These are phyloP conservation scores for Telmatochromis brachygnathus DNA, from an alignment of 2,113 vertebrate genomes.

Conservation along the genomic window DNA sequence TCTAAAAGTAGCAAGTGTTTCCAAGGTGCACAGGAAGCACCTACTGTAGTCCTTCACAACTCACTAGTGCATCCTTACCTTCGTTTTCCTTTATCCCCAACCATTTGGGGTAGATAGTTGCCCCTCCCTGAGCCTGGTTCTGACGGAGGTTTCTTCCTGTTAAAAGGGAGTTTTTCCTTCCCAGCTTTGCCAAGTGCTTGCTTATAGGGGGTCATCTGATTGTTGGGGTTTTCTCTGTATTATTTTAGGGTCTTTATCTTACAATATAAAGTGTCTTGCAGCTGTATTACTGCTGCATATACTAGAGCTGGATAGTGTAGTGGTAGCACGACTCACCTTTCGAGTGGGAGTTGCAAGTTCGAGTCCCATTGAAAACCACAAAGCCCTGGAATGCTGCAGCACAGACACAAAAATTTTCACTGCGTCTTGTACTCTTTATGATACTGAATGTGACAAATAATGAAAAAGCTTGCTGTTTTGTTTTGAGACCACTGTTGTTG, in stretches of 20 bases:
- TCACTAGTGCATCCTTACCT: neutral
- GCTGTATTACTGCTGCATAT: neutral
- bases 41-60: neutral
- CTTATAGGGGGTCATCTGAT: neutral
- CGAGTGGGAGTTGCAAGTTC: neutral
- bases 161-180: neutral
- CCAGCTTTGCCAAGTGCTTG: neutral
- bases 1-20: neutral
- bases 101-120: neutral
- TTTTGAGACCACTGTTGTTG: neutral
- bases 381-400: neutral
- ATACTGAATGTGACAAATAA: neutral
- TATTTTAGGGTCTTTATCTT: neutral
- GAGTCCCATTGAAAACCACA: neutral
- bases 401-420: neutral
- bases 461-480: neutral
- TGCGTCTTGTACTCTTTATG: neutral
- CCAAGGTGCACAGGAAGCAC: neutral
- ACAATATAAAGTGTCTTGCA: neutral
- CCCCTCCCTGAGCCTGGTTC: neutral
- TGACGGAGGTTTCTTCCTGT: neutral
- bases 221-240: neutral
- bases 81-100: neutral
- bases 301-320: fast-evolving
- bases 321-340: neutral